These are phyloP conservation scores for Eristalis intricaria DNA, from an alignment of 2,888 invertebrate genomes.

Conservation along the genomic window DNA sequence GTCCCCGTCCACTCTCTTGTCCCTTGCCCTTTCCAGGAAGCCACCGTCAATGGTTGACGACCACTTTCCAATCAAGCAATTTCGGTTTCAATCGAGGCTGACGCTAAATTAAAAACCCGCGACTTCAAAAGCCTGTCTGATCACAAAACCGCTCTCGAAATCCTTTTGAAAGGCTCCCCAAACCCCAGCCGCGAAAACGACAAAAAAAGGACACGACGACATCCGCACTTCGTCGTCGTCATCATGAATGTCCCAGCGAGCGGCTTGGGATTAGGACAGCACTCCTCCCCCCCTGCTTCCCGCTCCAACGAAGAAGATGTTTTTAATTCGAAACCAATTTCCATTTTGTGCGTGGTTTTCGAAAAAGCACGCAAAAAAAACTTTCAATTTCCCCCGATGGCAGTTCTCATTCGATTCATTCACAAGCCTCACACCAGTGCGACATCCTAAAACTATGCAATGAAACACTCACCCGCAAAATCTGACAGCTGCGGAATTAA, in stretches of 20 bases:
- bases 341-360: conserved; percentile 64
- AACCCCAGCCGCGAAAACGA: neutral
- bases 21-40: conserved; percentile 6
- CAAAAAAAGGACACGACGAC: conserved; percentile 14
- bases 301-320: neutral
- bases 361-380: conserved; percentile 23
- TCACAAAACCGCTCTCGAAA: neutral
- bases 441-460: conserved; percentile 42
- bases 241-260: conserved; percentile 1
- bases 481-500: conserved; percentile 72
- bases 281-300: neutral
- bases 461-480: conserved; percentile 63
- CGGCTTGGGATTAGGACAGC: conserved; percentile 39
- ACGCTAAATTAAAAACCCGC: conserved; percentile 65
- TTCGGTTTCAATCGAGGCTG: conserved; percentile 45
- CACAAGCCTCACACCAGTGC: neutral
- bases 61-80: conserved; percentile 66
- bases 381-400: conserved; percentile 48
- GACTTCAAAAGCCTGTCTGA: conserved; percentile 49
- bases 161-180: neutral
- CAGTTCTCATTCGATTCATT: neutral
- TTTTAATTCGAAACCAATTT: conserved; percentile 61
- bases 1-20: conserved; percentile 15
- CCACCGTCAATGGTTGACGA: conserved; percentile 20
- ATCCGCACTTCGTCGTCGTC: conserved; percentile 32